Conservation (phyloP, 2,888 invertebrate genomes). For the Chalcis sispes region DNA sequence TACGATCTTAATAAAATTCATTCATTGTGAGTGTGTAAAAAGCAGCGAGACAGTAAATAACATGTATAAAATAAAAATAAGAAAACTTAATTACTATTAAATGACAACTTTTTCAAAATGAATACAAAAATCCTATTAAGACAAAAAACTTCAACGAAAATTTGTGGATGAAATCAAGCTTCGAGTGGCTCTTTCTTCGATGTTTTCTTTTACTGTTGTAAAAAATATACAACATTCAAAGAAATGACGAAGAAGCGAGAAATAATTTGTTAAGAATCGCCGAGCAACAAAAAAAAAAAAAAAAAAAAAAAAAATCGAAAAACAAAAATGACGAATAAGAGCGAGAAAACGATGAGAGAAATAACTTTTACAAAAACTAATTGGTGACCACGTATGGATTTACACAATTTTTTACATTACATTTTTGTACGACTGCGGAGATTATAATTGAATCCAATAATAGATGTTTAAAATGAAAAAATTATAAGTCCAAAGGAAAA, state of each 20-base stretch:
- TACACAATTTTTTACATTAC: slow-evolving; percentile 69
- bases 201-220: slow-evolving; percentile 34
- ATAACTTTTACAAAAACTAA: slow-evolving; percentile 57
- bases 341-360: slow-evolving; percentile 13
- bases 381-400: slow-evolving; percentile 61
- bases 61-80: slow-evolving; percentile 5
- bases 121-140: too few species aligned
- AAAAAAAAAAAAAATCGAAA: slow-evolving; percentile 48
- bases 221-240: slow-evolving; percentile 8
- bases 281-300: slow-evolving; percentile 18
- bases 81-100: too few species aligned
- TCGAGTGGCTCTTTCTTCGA: slow-evolving; percentile 36
- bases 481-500: slow-evolving; percentile 38
- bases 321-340: slow-evolving; percentile 39
- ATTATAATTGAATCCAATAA: slow-evolving; percentile 58
- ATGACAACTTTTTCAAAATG: slow-evolving; percentile 11
- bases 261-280: too few species aligned
- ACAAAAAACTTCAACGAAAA: neutral
- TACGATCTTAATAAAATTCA: slow-evolving; percentile 11
- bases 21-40: slow-evolving; percentile 27
- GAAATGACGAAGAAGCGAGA: neutral
- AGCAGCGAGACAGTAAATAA: slow-evolving; percentile 30
- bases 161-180: neutral
- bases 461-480: slow-evolving; percentile 35
- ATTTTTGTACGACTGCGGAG: slow-evolving; percentile 66